A percentile compares a stretch with the other conserved stretches of the same genome.
phyloP scores from a whole-genome alignment of 2,888 invertebrate species.

The Rhogogaster chlorosoma region DNA sequence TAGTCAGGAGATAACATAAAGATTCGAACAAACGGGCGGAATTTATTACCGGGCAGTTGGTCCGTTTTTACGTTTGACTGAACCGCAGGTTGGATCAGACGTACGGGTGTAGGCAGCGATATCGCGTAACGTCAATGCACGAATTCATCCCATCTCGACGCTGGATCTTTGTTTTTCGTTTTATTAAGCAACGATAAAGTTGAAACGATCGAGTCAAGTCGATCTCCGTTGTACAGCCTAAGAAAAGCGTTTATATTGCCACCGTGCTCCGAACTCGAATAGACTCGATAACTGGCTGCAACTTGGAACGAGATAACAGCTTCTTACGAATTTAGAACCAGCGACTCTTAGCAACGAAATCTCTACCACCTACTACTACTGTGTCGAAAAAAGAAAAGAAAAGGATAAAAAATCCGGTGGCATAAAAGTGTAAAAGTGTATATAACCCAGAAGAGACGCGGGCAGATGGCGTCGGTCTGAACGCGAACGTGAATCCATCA shows the following conservation, averaged over 20 bases:
- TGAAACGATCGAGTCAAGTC: background rate
- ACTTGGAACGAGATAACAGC: slow-evolving; percentile 10
- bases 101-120: background rate
- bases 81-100: background rate
- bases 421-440: slow-evolving; percentile 42
- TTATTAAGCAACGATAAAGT: background rate
- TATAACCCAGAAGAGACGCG: slow-evolving; percentile 47
- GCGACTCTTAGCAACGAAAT: slow-evolving; percentile 25
- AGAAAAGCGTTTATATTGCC: background rate
- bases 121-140: background rate
- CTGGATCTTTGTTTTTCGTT: background rate
- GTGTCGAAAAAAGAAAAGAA: slow-evolving; percentile 51
- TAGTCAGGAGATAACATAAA: background rate
- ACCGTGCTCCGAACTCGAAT: background rate
- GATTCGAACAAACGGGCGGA: slow-evolving; percentile 26
- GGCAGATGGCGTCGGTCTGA: slow-evolving; percentile 60
- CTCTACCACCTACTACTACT: slow-evolving; percentile 9
- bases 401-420: slow-evolving; percentile 27
- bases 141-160: background rate
- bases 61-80: slow-evolving; percentile 22
- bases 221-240: background rate
- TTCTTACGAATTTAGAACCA: slow-evolving; percentile 30
- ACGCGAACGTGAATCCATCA: slow-evolving; percentile 55
- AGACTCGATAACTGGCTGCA: slow-evolving; percentile 25
- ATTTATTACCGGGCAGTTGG: slow-evolving; percentile 33